Conservation (phyloP, 2,888 invertebrate genomes). For the Epirrhoe alternata region DNA sequence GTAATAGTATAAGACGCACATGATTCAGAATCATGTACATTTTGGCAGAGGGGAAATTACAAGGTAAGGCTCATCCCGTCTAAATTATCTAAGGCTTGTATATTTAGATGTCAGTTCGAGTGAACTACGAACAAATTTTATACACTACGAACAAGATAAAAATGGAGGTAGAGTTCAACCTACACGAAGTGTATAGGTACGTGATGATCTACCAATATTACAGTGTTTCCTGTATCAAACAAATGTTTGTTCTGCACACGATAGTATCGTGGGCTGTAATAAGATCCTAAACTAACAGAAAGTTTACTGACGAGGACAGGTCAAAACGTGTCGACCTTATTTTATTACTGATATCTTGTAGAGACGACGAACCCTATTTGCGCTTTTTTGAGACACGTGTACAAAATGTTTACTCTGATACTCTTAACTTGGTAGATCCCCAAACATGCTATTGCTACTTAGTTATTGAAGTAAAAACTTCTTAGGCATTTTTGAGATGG, state of each 20-base stretch:
- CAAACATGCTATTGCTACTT: background rate
- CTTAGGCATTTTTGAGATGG: no score
- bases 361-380: slow-evolving; percentile 7
- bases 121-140: no score
- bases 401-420: background rate
- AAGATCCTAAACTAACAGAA: slow-evolving; percentile 56
- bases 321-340: slow-evolving; percentile 42
- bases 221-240: slow-evolving; percentile 45
- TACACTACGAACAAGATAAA: no score
- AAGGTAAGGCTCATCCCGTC: no score
- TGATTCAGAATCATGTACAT: no score
- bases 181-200: slow-evolving; percentile 1
- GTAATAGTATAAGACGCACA: no score
- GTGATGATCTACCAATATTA: slow-evolving; percentile 24
- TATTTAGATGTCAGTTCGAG: no score
- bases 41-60: no score
- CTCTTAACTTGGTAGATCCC: background rate
- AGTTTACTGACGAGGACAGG: slow-evolving; percentile 45
- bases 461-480: no score
- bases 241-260: slow-evolving; percentile 49
- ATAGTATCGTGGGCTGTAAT: slow-evolving; percentile 46
- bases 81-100: no score
- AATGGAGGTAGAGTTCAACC: background rate
- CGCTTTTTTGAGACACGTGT: background rate
- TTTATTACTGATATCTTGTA: slow-evolving; percentile 37